Percentiles rank a stretch among this genome's conserved stretches.
phyloP scores from a whole-genome alignment of 2,113 vertebrate species.

The Benitochromis conjunctus region DNA sequence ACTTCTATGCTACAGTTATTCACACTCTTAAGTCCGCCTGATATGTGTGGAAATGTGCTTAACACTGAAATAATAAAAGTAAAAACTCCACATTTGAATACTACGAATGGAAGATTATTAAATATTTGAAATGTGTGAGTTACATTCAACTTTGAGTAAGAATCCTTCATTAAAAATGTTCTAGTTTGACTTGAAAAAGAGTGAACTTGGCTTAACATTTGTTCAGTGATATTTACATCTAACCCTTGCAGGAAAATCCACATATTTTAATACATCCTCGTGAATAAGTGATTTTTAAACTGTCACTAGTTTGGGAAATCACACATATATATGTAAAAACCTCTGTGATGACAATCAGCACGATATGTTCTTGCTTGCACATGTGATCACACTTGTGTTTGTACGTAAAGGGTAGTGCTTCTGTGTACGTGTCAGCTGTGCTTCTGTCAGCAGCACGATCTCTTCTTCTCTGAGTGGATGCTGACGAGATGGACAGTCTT shows the following conservation, averaged over 20 bases:
- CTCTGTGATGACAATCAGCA: neutral
- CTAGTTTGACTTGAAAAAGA: neutral
- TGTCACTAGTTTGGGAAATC: neutral
- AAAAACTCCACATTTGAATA: neutral
- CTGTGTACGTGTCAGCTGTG: neutral
- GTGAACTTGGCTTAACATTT: neutral
- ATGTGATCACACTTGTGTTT: neutral
- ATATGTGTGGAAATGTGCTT: neutral
- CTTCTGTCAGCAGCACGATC: conserved; percentile 76
- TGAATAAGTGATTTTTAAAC: neutral
- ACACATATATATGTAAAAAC: neutral
- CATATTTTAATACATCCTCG: neutral
- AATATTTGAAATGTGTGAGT: neutral
- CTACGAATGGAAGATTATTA: neutral
- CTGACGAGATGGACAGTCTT: conserved; percentile 77
- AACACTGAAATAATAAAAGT: neutral
- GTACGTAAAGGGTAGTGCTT: conserved; percentile 7
- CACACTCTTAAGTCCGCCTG: neutral
- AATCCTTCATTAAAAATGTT: neutral
- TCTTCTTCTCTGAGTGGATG: conserved; percentile 70
- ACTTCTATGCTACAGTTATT: neutral
- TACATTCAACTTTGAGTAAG: neutral
- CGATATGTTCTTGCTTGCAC: neutral
- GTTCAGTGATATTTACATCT: neutral
- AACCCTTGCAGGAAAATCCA: neutral